Base-by-base conservation (phyloP, 2,113 vertebrate genomes). In the Vulpes lagopus region DNA sequence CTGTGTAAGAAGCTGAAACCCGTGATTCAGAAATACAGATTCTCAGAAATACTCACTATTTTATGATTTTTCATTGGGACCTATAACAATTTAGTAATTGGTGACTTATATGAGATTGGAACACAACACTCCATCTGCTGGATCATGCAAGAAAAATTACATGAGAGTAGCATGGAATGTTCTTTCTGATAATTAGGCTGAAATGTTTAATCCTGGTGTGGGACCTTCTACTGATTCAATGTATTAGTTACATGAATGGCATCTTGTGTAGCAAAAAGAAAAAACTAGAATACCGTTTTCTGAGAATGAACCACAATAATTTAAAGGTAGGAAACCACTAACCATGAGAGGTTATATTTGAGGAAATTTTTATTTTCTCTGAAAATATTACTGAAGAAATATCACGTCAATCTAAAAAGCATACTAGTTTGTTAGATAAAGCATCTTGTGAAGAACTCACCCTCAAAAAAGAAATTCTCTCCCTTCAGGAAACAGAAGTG, bases 281-380 rank as follows among this genome's bases (percentile, higher is more conserved):
- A 14, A 94, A 87, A 74, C 3, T 23, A 89, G 23, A 94, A 74
- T 43, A 82, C 9, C 95, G 0, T 35, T 35, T 35, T 60, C 51
- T 55, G 51, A 89, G 27, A 95, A 67, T 93, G 14, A 97, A 20
- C 35, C 64, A 89, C 76, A 88, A 43, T 82, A 88, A 71, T 93
- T 69, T 94, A 86, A 95, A 94, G 35, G 12, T 89, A 96, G 30
- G 51, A 87, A 93, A 78, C 38, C 62, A 74, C 60, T 95, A 94
- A 81, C 83, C 84, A 84, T 35, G n/a, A 94, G 89, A 23, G 35
- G 16, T 60, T 87, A 5, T 91, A 62, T 73, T 91, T 89, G 60
- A 65, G 49, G 35, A 89, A 78, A 85, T 38, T 76, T n/a, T 88
- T 92, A 89, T 96, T 96, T 94, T 86, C 32, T 67, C 95, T 94